phyloP scores from a whole-genome alignment of 1,140 invertebrate genomes.

The Tetramorium simillimum region DNA sequence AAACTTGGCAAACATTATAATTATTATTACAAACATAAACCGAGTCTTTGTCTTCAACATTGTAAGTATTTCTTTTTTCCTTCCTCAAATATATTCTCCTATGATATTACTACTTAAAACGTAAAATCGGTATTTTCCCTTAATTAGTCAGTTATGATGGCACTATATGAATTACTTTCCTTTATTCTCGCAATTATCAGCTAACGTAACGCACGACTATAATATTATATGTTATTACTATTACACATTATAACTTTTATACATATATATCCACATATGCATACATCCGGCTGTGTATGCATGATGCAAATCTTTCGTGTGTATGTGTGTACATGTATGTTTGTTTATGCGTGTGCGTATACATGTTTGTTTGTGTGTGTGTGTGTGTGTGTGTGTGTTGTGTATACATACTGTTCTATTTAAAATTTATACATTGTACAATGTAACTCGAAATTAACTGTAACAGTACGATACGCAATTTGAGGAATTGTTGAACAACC shows the following conservation, averaged over 20 bases:
- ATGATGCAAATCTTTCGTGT: slow-evolving; percentile 61
- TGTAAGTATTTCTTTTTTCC: slow-evolving; percentile 64
- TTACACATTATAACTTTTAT: slow-evolving; percentile 71
- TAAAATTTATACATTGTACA: slow-evolving; percentile 76
- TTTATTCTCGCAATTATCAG: slow-evolving; percentile 73
- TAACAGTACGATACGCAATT: slow-evolving; percentile 69
- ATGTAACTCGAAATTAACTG: slow-evolving; percentile 70
- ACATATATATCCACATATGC: slow-evolving; percentile 79
- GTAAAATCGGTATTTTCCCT: slow-evolving; percentile 70
- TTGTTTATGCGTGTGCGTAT: neutral
- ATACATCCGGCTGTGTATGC: slow-evolving; percentile 72
- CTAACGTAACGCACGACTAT: slow-evolving; percentile 78
- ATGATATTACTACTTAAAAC: slow-evolving; percentile 72
- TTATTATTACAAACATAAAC: slow-evolving; percentile 75
- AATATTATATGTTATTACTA: slow-evolving; percentile 76
- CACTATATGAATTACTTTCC: slow-evolving; percentile 83
- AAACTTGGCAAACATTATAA: slow-evolving; percentile 74
- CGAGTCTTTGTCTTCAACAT: slow-evolving; percentile 75
- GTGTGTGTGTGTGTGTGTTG: neutral
- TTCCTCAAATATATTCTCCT: slow-evolving; percentile 66
- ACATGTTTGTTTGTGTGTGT: too few species aligned
- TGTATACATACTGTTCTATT: slow-evolving; percentile 60
- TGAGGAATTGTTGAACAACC: slow-evolving; percentile 69
- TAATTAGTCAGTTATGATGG: slow-evolving; percentile 84
- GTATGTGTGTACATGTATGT: neutral